A percentile compares a stretch with the other conserved stretches of the same genome.
These are phyloP conservation scores for Oryzias melastigma DNA, from an alignment of 2,113 vertebrate genomes.

Conservation along the genomic window DNA sequence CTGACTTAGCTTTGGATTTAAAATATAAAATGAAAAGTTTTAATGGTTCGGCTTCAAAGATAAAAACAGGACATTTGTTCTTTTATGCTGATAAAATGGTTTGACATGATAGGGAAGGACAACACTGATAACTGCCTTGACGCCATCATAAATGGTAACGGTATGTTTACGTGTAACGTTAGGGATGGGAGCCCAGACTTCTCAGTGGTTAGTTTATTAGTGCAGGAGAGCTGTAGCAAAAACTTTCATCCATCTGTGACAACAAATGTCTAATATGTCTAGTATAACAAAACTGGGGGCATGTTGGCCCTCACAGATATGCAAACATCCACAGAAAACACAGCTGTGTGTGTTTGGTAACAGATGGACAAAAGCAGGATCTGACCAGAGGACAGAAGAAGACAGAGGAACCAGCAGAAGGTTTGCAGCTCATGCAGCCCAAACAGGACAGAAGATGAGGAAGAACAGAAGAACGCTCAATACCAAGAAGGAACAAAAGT, in stretches of 20 bases:
- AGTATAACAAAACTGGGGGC: constrained; percentile 45
- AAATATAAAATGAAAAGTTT: constrained; percentile 83
- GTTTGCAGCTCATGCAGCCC: too few relatives aligned
- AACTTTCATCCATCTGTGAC: constrained; percentile 33
- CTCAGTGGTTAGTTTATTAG: constrained; percentile 45
- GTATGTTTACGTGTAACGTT: constrained; percentile 18
- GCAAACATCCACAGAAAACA: constrained; percentile 72
- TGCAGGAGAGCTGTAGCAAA: constrained; percentile 18
- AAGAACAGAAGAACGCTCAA: background rate
- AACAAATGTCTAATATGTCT: background rate
- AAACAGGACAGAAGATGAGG: constrained; percentile 4
- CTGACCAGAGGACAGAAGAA: constrained; percentile 24
- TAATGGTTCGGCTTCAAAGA: constrained; percentile 69
- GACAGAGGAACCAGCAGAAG: constrained; percentile 14
- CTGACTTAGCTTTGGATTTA: constrained; percentile 83
- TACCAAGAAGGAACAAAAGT: constrained; percentile 3
- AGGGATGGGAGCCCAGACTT: constrained; percentile 46
- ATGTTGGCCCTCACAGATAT: constrained; percentile 65
- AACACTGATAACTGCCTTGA: constrained; percentile 61
- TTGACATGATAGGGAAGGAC: constrained; percentile 56
- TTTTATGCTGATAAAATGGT: constrained; percentile 52
- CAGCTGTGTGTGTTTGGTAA: constrained; percentile 51
- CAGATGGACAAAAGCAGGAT: constrained; percentile 44
- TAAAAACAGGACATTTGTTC: constrained; percentile 42
- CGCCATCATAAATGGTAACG: constrained; percentile 17